Conservation (phyloP, 2,888 invertebrate genomes). For the Melitaea athalia region DNA sequence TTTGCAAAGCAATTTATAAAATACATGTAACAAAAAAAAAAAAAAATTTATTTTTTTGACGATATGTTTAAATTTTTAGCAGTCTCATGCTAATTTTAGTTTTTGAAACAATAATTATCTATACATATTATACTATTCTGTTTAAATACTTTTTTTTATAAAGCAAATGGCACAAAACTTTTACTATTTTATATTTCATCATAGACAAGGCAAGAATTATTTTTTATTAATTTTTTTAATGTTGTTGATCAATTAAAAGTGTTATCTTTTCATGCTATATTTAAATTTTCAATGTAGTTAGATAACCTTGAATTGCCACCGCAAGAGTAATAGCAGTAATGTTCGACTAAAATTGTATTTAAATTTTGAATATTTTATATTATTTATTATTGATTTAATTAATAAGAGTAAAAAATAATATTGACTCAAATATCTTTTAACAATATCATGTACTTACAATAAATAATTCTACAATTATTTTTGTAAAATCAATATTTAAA, state of each 20-base stretch:
- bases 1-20: constrained; percentile 2
- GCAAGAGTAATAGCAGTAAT: not conserved
- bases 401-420: not conserved
- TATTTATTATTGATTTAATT: not conserved
- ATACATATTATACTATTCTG: constrained; percentile 7
- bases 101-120: constrained; percentile 5
- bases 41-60: not conserved
- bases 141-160: not conserved
- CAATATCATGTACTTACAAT: too few relatives aligned
- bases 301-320: constrained; percentile 1
- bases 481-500: not conserved
- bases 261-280: not conserved
- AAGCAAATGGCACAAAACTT: constrained; percentile 12
- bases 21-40: not conserved
- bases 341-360: not conserved
- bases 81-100: not conserved
- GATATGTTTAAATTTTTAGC: constrained; percentile 12
- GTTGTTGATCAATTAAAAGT: not conserved
- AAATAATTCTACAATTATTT: not conserved
- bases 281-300: not conserved
- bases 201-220: constrained; percentile 10
- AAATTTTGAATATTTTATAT: not conserved
- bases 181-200: not conserved
- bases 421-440: too few relatives aligned
- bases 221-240: not conserved